Conservation (phyloP, 2,888 invertebrate genomes). For the Leptinotarsa peninsularis region DNA sequence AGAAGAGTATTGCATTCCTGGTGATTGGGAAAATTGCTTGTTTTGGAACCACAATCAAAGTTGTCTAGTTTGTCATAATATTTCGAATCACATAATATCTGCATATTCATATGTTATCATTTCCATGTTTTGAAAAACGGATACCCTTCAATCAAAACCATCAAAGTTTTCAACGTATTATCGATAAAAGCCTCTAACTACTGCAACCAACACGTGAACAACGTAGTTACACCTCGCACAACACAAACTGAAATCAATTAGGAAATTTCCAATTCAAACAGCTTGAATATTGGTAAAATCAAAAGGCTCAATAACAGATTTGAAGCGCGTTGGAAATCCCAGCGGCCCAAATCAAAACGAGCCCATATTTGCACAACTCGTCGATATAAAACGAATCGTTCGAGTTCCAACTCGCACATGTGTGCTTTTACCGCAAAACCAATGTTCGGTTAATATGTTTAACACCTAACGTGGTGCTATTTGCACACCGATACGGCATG, state of each 20-base stretch:
- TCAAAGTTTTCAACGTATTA: not conserved
- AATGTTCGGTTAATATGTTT: constrained; percentile 65
- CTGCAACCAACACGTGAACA: constrained; percentile 23
- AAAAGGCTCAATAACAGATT: constrained; percentile 64
- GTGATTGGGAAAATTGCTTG: too few relatives aligned
- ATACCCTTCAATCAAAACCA: not conserved
- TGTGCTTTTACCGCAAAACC: constrained; percentile 61
- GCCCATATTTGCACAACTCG: constrained; percentile 24
- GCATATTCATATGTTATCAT: too few relatives aligned
- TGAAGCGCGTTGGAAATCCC: constrained; percentile 55
- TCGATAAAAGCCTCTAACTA: constrained; percentile 2
- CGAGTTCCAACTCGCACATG: constrained; percentile 55
- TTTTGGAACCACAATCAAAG: too few relatives aligned
- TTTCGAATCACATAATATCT: too few relatives aligned
- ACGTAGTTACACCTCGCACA: constrained; percentile 35
- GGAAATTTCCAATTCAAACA: constrained; percentile 50
- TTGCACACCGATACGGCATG: constrained; percentile 51
- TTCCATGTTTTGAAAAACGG: not conserved
- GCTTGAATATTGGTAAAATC: constrained; percentile 56
- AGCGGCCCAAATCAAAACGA: constrained; percentile 51
- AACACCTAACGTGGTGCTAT: constrained; percentile 63
- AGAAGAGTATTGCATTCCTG: too few relatives aligned
- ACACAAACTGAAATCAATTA: constrained; percentile 46
- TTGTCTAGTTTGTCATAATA: too few relatives aligned
- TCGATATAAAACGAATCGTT: constrained; percentile 48